These are phyloP conservation scores for Adelosebastes latens DNA, from an alignment of 2,797 vertebrate genomes.

Conservation along the genomic window DNA sequence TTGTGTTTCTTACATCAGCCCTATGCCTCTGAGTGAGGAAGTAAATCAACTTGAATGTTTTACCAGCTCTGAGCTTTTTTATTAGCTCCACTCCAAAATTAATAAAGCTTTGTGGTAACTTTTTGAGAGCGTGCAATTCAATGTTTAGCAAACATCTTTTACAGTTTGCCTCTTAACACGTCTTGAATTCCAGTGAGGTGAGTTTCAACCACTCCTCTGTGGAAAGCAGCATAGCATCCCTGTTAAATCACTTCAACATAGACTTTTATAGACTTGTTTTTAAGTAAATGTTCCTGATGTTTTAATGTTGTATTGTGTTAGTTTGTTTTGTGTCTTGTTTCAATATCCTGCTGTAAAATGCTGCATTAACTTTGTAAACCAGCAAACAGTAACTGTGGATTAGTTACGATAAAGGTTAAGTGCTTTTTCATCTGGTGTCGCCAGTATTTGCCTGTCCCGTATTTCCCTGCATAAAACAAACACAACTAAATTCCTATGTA, in stretches of 20 bases:
- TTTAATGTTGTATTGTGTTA: background rate
- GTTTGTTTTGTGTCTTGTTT: background rate
- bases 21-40: background rate
- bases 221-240: background rate
- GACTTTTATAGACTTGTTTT: slow-evolving; percentile 33
- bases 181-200: slow-evolving; percentile 9
- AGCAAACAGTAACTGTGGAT: background rate
- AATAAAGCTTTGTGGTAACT: background rate
- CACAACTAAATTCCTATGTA: background rate
- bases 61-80: background rate
- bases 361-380: slow-evolving; percentile 4
- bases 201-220: background rate
- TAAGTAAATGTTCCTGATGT: background rate
- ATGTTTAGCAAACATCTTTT: background rate
- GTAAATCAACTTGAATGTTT: background rate
- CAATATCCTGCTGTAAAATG: background rate
- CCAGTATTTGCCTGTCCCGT: background rate
- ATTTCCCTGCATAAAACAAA: background rate
- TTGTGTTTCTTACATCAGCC: background rate
- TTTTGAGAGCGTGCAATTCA: background rate
- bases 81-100: background rate
- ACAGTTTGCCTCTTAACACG: background rate
- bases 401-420: background rate
- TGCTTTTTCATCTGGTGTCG: background rate
- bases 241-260: slow-evolving; percentile 15